Evolutionary conservation across 2,797 vertebrate genomes (phyloP), one percentile per base, ranked within the genome.

Genomic region (Limosa lapponica): DNA sequence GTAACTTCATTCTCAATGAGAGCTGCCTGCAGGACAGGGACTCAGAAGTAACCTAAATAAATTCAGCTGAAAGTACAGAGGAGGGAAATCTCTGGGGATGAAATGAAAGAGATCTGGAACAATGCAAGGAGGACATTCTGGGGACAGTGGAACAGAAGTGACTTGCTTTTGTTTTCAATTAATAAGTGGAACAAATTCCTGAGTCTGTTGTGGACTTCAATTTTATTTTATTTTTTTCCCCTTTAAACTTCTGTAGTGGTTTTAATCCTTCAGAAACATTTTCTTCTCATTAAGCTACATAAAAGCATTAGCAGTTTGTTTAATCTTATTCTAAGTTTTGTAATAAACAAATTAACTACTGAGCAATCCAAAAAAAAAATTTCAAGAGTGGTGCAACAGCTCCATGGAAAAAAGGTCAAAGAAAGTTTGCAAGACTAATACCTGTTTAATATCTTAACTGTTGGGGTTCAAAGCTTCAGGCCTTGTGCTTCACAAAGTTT

Each of bases 251-350:
- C 70, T 95, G 90, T 82, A 92, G 97, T 89, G 95, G 95, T 96
- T 97, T 96, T 77, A 51, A 91, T 57, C 89, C 93, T 89, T 81
- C 61, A 39, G 78, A 95, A 96, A 96, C 97, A 97, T 98, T 98
- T 98, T 97, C 95, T 97, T 97, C 95, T 96, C 94, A 73, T 98
- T 97, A 97, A 91, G 91, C 44, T 78, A 94, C 97, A 97, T 94
- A 96, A 98, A 98, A 96, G 94, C 94, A 94, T 95, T 88, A 96
- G 96, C 93, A 96, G 97, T 91, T 95, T 96, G 97, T 97, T 98
- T 97, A 95, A 95, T 96, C 96, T 94, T 2, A 78, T 90, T 79
- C 90, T 95, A 79, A 96, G 91, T 96, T 96, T 96, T 92, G 95
- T 95, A 97, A 98, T 97, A 97, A 98, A 98, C 96, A 96, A 97